phyloP scores from a whole-genome alignment of 1,140 invertebrate species.

The Pentalonia nigronervosa region DNA sequence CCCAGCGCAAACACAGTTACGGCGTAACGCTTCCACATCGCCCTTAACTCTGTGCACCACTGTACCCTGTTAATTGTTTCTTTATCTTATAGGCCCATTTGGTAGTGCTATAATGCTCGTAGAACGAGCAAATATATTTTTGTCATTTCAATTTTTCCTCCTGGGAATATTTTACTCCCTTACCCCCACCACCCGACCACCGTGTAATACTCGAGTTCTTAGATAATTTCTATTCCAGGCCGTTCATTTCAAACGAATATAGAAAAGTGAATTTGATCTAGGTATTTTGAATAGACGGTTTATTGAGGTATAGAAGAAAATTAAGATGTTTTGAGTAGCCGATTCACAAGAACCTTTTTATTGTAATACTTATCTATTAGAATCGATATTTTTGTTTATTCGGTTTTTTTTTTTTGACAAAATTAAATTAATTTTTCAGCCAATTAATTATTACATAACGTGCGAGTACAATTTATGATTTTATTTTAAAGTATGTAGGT shows the following conservation, averaged over 20 bases:
- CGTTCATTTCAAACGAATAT: neutral
- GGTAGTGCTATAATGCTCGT: neutral
- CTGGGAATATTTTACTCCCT: neutral
- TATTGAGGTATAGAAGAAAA: neutral
- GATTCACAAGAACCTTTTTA: neutral
- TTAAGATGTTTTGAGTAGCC: neutral
- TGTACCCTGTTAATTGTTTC: constrained; percentile 26
- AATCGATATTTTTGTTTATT: neutral
- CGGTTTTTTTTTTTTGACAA: neutral
- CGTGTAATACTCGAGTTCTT: neutral
- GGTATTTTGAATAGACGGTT: neutral
- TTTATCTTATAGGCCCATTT: constrained; percentile 8
- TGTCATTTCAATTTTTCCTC: neutral
- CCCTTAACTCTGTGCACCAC: neutral
- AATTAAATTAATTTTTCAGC: neutral
- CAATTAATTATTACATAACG: neutral
- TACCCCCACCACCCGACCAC: no score
- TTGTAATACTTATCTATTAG: neutral
- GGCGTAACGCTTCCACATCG: neutral
- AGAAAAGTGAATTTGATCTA: neutral
- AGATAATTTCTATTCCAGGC: neutral
- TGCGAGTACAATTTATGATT: neutral
- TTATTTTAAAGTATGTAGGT: no score
- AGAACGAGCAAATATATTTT: neutral
- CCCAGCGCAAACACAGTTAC: neutral